Base-by-base conservation (phyloP, 2,888 invertebrate species). In the Pseudeuparius sepicola region DNA sequence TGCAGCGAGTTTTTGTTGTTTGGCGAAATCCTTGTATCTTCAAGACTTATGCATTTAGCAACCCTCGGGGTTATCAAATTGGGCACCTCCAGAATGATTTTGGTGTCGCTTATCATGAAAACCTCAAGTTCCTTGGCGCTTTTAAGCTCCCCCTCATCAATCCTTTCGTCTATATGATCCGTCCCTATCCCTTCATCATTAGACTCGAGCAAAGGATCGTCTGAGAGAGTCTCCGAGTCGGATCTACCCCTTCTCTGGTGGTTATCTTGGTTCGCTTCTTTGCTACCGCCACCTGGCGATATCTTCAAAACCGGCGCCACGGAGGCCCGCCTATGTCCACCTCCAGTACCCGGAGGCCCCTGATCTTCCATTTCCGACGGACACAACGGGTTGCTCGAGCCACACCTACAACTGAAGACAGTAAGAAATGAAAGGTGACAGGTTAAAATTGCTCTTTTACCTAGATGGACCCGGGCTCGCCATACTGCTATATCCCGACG, bases 401-500 rank as follows among this genome's bases (percentile, higher is more conserved):
- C 82, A 55, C 85, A 85, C 41, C 85, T n/a, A n/a, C n/a, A n/a
- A n/a, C n/a, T n/a, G n/a, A n/a, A n/a, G n/a, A n/a, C n/a, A n/a
- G n/a, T n/a, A n/a, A n/a, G n/a, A n/a, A n/a, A n/a, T n/a, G n/a
- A n/a, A n/a, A n/a, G n/a, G n/a, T n/a, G n/a, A n/a, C n/a, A n/a
- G n/a, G n/a, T n/a, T n/a, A n/a, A n/a, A n/a, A n/a, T n/a, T n/a
- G n/a, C n/a, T n/a, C n/a, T n/a, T n/a, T n/a, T n/a, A n/a, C n/a
- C n/a, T 66, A 1, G 84, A 84, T 3, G 84, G 81, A 1, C 83
- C 84, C 1, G 85, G 85, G 59, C 82, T 83, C 1, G 85, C 83
- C 79, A 85, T 84, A 2, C 84, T 85, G 44, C 83, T 83, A 57
- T 86, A 86, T 5, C 86, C 86, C 1, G 84, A 85, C 5, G 85